Base-by-base conservation (phyloP, 2,113 vertebrate species). In the Microtus oregoni region DNA sequence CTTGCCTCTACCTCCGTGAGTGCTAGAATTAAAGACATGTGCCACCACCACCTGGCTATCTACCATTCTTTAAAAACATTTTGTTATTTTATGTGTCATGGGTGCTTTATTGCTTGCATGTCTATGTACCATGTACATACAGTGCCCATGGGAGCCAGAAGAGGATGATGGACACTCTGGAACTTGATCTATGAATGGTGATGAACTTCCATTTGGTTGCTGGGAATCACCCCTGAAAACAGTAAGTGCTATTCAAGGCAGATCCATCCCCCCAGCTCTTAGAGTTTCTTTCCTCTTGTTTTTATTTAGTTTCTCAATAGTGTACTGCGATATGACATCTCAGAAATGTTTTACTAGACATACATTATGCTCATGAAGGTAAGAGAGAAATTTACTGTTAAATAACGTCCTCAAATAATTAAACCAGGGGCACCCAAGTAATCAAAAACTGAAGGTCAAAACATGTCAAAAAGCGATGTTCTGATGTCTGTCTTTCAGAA, bases 381-480 rank as follows among this genome's bases (percentile, higher is more conserved):
- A 86, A 81, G 89, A 91, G 32, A 30, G 35, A 89, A 88, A 79
- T 92, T 94, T 82, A 92, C 92, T 93, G 86, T 95, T 92, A 78
- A 87, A 19, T 91, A 70, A 35, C 55, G 9, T 58, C 90, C 47
- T 88, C 73, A 92, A 92, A 90, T 76, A 96, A 96, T 81, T 72
- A 65, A 94, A 91, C 26, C 30, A 47, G 78, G 92, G 70, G 35
- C 20, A 89, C 55, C 9, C 11, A 20, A 85, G 28, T 58, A 32
- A 92, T 78, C 28, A 83, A 96, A 96, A 81, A 35, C 32, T 65
- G 6, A 0, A 17, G 52, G 86, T 92, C 86, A 77, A 28, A 78
- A 83, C 14, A 11, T 68, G 35, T 70, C 38, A 58, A 58, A 58
- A 58, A 19, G 17, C 6, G 55, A 55, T 7, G 12, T 94, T 30